Percentiles rank a stretch among this genome's conserved stretches.
Evolutionary conservation across 2,888 invertebrate species (phyloP).

Genomic region (Anagyrus pseudococci): DNA sequence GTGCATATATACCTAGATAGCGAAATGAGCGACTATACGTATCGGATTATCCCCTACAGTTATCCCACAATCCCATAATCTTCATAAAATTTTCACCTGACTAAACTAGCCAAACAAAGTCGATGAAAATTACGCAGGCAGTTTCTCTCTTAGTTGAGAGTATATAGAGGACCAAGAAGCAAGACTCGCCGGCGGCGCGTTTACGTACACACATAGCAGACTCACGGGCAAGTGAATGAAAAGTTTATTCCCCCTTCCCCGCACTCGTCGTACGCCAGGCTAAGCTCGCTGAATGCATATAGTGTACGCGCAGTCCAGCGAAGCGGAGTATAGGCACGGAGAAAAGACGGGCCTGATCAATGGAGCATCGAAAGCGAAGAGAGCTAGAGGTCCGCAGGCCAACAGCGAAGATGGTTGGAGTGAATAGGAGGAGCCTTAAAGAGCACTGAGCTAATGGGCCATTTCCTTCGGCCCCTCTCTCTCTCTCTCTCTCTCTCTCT

Average conservation of each 20-base stretch:
- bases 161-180: no score
- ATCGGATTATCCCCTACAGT: no score
- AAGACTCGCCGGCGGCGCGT: neutral
- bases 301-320: neutral
- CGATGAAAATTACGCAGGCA: neutral
- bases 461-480: no score
- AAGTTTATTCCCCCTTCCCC: neutral
- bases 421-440: no score
- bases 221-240: neutral
- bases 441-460: no score
- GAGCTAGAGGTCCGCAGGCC: no score
- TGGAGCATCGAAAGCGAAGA: neutral
- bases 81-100: conserved; percentile 15
- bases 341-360: neutral
- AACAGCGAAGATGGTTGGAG: no score
- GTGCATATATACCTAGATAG: no score
- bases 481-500: no score
- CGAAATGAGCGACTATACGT: no score
- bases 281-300: neutral
- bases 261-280: neutral
- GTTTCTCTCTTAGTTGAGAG: neutral
- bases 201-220: neutral
- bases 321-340: neutral
- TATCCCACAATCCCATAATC: conserved; percentile 26
- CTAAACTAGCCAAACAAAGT: conserved; percentile 24